Evolutionary conservation across 2,113 vertebrate species (phyloP).

Genomic region (Stercorarius parasiticus): DNA sequence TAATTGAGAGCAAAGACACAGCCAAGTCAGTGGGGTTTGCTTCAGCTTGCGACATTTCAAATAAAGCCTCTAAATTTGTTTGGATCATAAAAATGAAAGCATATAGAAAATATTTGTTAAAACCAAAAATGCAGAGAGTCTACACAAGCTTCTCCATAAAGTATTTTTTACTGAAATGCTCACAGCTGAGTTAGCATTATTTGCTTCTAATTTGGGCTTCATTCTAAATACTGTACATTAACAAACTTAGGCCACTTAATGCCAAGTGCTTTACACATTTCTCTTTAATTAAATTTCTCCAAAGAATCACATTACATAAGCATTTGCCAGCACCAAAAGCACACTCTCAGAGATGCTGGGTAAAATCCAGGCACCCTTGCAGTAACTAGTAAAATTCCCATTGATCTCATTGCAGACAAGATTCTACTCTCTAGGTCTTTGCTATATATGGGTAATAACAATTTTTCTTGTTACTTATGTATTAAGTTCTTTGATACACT

Average conservation of each 20-base stretch:
- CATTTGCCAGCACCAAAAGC: not conserved
- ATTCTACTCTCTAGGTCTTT: not conserved
- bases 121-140: not conserved
- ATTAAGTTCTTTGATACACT: not conserved
- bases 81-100: not conserved
- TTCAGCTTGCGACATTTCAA: not conserved
- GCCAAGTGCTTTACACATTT: not conserved
- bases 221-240: not conserved
- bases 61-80: not conserved
- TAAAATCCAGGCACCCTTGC: not conserved
- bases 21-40: not conserved
- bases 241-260: not conserved
- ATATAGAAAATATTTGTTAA: not conserved
- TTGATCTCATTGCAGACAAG: not conserved
- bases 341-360: not conserved
- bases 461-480: not conserved
- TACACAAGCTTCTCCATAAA: not conserved
- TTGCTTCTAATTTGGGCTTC: not conserved
- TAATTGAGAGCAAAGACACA: not conserved
- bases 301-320: not conserved
- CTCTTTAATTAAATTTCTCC: conserved; percentile 18
- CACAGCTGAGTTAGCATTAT: not conserved
- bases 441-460: not conserved
- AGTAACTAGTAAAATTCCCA: not conserved
- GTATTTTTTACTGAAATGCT: not conserved